Base-by-base conservation (phyloP, 1,140 invertebrate genomes). In the Zaprionus africanus region DNA sequence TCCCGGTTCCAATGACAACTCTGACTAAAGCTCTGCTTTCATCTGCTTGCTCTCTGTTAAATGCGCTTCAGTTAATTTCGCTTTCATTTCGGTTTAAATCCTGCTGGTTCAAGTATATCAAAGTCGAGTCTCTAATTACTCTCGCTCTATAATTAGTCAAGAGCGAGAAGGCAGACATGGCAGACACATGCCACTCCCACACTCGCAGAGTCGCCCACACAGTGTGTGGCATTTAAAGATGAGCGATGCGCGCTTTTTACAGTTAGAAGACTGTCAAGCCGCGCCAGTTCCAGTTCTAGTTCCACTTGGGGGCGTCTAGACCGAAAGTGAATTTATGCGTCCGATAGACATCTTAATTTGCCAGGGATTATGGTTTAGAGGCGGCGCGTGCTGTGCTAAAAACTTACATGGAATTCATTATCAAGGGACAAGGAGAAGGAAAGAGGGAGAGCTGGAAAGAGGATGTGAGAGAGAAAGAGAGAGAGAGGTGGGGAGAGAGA, bases 311-410 rank as follows among this genome's bases (percentile, higher is more conserved):
- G 38, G 15, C 38, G 84, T 88, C 84, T 87, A 87, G 84, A 87
- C 84, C 69, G 58, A 78, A 57, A 69, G 64, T 49, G 65, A 78
- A 76, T 72, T 78, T 78, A 73, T 76, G 64, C 65, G 57, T 22
- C 53, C 70, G 81, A 87, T 88, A 87, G 71, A 74, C 71, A 90
- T 87, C 85, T 87, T 87, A 87, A 87, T 87, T 85, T 83, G 75
- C 57, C 9, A 7, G 53, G 81, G 84, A 87, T 87, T 87, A 88
- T 81, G 84, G 79, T 75, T 71, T 65, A 66, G 65, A 63, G 67
- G 24, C 51, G 31, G 64, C 67, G 68, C 60, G 67, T 69, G 67
- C 28, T 68, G 46, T 49, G 36, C 36, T 74, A 38, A 34, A 68
- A 60, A 61, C 71, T 74, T 68, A 62, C 64, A 68, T 64, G 74